Evolutionary conservation across 2,888 invertebrate species (phyloP), one percentile per base, ranked within the genome.

Genomic region (Pantelozetes paolii): DNA sequence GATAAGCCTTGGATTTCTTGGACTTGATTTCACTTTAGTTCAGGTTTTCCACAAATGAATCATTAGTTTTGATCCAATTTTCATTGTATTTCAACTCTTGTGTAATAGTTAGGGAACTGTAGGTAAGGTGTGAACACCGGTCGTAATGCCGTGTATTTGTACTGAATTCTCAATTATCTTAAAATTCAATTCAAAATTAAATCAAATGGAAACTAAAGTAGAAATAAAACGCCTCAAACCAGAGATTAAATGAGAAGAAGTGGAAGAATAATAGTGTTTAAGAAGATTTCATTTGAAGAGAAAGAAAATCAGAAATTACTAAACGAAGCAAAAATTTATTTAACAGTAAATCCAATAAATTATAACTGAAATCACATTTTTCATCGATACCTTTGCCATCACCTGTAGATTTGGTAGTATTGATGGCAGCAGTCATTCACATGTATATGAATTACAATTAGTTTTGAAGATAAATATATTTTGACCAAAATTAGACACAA

Each of bases 401-500:
- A 54, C 54, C 54, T 54, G 54, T 54, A 54, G 36, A 9, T 36
- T 9, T 36, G 36, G n/a, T 50, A 20, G 20, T 20, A 50, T 6
- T 20, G 20, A 50, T 50, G 20, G 50, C 36, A 36, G 36, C 9
- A 9, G 36, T 36, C 36, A n/a, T 36, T 36, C 36, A 36, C 36
- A 8, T 9, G 36, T 8, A 36, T 36, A 45, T 13, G 18, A 45
- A 2, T 13, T 45, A 15, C 45, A 32, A 36, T 36, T 67, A 18
- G 42, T 67, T 67, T 23, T 20, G 23, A 20, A 11, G 32, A 67
- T 42, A 67, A 40, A 67, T 67, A 62, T 62, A 62, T 67, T 62
- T 62, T 23, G 67, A 67, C 42, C 67, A 40, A 67, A 67, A 42
- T 42, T 42, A 36, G 23, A 67, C 54, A 54, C 54, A 54, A 54